phyloP scores from a whole-genome alignment of 2,113 vertebrate genomes.

The Camelus dromedarius region DNA sequence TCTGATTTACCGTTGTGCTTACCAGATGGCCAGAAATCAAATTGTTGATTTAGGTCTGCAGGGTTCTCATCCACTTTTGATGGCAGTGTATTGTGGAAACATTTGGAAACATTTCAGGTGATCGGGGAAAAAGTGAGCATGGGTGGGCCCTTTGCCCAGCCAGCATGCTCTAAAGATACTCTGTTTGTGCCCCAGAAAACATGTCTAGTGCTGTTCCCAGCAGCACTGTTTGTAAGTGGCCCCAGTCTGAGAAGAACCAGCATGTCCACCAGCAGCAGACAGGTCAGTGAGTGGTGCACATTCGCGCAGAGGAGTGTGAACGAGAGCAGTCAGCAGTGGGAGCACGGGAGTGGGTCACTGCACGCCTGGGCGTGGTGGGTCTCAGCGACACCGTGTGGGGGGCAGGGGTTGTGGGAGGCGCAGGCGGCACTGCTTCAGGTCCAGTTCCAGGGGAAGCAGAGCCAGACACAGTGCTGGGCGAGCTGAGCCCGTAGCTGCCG shows the following conservation, averaged over 20 bases:
- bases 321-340: not conserved
- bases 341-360: not conserved
- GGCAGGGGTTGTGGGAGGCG: not conserved
- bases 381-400: too few relatives aligned
- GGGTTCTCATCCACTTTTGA: not conserved
- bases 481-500: not conserved
- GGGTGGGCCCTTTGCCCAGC: not conserved
- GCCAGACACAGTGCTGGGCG: not conserved
- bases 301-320: not conserved
- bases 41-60: not conserved
- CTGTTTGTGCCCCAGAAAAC: not conserved
- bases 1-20: not conserved
- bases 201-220: not conserved
- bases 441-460: not conserved
- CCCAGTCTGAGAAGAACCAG: not conserved
- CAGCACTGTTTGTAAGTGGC: not conserved
- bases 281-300: accelerated
- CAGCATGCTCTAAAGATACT: accelerated
- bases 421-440: too few relatives aligned
- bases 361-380: accelerated
- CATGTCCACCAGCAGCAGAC: not conserved
- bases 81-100: not conserved
- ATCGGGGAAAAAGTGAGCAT: not conserved
- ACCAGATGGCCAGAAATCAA: not conserved
- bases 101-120: not conserved